Base-by-base conservation (phyloP, 2,888 invertebrate species). In the Cetonia aurata region DNA sequence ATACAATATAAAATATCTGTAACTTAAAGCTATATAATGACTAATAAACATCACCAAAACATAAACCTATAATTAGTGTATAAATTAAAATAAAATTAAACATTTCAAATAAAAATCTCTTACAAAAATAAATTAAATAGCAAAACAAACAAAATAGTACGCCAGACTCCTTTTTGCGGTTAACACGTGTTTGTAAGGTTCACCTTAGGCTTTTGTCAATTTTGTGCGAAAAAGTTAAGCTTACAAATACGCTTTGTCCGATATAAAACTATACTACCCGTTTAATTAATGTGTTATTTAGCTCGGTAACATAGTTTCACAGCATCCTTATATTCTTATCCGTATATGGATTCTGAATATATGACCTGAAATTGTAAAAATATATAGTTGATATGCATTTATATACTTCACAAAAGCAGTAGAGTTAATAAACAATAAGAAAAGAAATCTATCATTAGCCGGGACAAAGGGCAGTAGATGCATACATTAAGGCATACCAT, bases 321-420 rank as follows among this genome's bases (percentile, higher is more conserved):
- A 89, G 84, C 87, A 89, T 87, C 83, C 88, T 86, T 84, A 89
- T 86, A 81, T 89, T 89, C 83, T 88, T 90, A 85, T 90, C 89
- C 73, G 89, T 87, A 83, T 87, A 88, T 72, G 90, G 90, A 79
- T 89, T 90, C 80, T 88, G 87, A 83, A 91, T 90, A 87, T 90
- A 90, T 77, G 88, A 87, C 83, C 90, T 91, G 88, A 42, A 87
- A 88, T 79, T 79, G 76, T 72, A 78, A 75, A 55, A 59, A 25
- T 67, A 66, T 59, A 55, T 8, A 33, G 10, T 42, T 67, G 59
- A 41, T 25, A 25, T 25, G 4, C 25, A 25, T 25, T 25, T 25
- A 25, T 25, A 25, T 25, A 25, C 1, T 25, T 25, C 4, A 25
- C 4, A 25, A 25, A 25, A 25, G 25, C 25, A 25, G 25, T 25